Conservation (phyloP, 1,140 invertebrate species). For the Microplitis mediator region DNA sequence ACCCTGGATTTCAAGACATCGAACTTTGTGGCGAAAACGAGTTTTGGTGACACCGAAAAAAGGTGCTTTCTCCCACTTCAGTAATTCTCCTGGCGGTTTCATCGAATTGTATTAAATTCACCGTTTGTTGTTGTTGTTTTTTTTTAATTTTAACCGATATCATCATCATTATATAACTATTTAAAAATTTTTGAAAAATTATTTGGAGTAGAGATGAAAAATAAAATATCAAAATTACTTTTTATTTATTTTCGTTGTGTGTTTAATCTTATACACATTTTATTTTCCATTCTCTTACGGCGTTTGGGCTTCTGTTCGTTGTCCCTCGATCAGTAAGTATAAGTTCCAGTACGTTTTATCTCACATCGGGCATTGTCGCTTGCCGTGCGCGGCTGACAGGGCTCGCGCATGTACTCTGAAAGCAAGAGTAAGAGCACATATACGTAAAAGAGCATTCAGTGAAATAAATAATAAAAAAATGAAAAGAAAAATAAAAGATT, state of each 20-base stretch:
- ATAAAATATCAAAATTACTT: neutral
- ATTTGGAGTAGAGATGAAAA: too few relatives aligned
- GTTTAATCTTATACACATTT: too few relatives aligned
- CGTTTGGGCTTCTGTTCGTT: neutral
- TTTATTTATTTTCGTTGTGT: neutral
- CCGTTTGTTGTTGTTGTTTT: neutral
- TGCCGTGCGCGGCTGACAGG: constrained; percentile 50
- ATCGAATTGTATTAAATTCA: constrained; percentile 3
- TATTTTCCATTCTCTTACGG: too few relatives aligned
- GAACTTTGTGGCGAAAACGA: constrained; percentile 26
- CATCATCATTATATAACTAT: too few relatives aligned
- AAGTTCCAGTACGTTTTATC: constrained; percentile 42
- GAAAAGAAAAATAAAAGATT: too few relatives aligned
- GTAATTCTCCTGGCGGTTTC: constrained; percentile 15
- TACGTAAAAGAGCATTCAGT: neutral
- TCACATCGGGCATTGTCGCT: constrained; percentile 59
- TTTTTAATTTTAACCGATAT: neutral
- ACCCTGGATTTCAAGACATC: neutral
- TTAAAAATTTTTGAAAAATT: too few relatives aligned
- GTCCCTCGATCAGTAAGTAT: neutral
- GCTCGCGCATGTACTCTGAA: constrained; percentile 5
- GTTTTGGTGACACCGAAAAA: constrained; percentile 38
- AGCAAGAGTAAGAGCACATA: constrained; percentile 12
- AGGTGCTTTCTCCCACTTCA: constrained; percentile 2
- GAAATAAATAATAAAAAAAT: too few relatives aligned